Evolutionary conservation across 2,888 invertebrate genomes (phyloP).

Genomic region (Ormyrus labotus): DNA sequence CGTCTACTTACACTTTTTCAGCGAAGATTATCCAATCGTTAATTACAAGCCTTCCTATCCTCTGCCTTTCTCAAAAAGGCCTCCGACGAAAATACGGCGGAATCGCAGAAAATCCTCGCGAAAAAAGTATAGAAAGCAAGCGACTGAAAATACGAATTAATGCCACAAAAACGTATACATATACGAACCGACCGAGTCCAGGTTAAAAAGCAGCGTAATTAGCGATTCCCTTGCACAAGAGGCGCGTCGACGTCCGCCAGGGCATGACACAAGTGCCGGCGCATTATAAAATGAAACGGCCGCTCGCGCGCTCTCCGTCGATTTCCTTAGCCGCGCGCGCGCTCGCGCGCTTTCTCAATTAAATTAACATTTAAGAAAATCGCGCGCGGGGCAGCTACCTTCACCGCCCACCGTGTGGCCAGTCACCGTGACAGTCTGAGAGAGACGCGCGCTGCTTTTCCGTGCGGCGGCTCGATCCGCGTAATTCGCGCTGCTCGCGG

Average conservation of each 20-base stretch:
- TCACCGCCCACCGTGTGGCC: no score
- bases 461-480: background rate
- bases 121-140: background rate
- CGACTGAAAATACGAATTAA: background rate
- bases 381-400: background rate
- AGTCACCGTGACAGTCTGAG: no score
- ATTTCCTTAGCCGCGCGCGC: background rate
- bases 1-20: no score
- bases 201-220: background rate
- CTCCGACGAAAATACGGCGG: background rate
- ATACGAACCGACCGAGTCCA: no score
- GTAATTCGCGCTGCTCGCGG: background rate
- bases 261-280: background rate
- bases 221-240: constrained; percentile 34
- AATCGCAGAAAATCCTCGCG: background rate
- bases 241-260: constrained; percentile 26
- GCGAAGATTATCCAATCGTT: no score
- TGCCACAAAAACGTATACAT: no score
- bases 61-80: no score
- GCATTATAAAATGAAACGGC: background rate
- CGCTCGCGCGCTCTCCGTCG: no score
- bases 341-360: constrained; percentile 47
- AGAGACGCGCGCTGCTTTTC: constrained; percentile 15
- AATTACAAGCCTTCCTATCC: no score
- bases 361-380: constrained; percentile 56